Evolutionary conservation across 1,140 invertebrate species (phyloP).

Genomic region (Lasioglossum albipes): DNA sequence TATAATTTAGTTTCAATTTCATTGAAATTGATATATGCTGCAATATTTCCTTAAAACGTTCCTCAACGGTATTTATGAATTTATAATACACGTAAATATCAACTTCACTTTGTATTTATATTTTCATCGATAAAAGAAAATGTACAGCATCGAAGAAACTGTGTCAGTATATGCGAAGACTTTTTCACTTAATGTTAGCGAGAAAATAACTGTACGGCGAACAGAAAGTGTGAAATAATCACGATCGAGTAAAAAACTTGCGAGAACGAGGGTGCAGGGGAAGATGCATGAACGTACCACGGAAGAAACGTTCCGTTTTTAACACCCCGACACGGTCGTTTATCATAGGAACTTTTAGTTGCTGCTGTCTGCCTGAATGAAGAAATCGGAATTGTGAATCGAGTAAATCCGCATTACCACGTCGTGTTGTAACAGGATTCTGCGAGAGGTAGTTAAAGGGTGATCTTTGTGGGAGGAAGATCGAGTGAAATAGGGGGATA

Average conservation of each 20-base stretch:
- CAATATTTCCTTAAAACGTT: too few species aligned
- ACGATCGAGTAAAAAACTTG: background rate
- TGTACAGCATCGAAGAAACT: too few species aligned
- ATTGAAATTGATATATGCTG: too few species aligned
- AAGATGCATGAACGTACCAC: background rate
- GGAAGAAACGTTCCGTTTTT: slow-evolving; percentile 54
- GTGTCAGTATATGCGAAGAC: background rate
- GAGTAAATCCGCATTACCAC: slow-evolving; percentile 50
- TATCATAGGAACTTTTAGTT: slow-evolving; percentile 51
- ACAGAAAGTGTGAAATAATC: background rate
- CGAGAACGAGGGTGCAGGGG: background rate
- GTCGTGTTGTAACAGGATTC: background rate
- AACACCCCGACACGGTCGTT: slow-evolving; percentile 51
- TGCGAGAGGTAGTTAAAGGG: background rate
- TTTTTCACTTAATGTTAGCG: background rate
- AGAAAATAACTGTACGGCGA: background rate
- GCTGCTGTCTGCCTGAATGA: slow-evolving; percentile 26
- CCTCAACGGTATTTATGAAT: too few species aligned
- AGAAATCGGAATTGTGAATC: slow-evolving; percentile 36
- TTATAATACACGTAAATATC: too few species aligned
- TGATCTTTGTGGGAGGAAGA: slow-evolving; percentile 28
- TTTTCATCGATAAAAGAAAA: too few species aligned
- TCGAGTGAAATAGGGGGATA: slow-evolving; percentile 24
- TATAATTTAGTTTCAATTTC: too few species aligned
- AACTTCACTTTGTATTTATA: too few species aligned